These are phyloP conservation scores for Oithona nana DNA, from an alignment of 2,888 invertebrate genomes.

Conservation along the genomic window DNA sequence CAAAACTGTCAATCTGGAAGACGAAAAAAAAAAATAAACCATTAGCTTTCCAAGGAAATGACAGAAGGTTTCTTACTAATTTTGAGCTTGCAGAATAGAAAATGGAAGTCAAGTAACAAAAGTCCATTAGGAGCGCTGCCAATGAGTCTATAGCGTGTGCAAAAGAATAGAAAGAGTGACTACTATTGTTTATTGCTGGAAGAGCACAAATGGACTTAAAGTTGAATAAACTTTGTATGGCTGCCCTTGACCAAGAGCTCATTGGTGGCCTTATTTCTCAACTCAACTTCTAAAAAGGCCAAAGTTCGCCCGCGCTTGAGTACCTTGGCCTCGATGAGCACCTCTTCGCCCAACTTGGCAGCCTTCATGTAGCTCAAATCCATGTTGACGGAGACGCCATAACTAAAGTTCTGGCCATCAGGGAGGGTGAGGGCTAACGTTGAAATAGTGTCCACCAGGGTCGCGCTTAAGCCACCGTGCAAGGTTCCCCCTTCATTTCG, in stretches of 20 bases:
- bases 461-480: constrained; percentile 68
- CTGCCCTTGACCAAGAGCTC: constrained; percentile 54
- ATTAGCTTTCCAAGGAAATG: too few species aligned
- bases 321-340: constrained; percentile 57
- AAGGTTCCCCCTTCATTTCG: too few species aligned
- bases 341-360: constrained; percentile 53
- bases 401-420: constrained; percentile 21
- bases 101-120: too few species aligned
- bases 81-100: too few species aligned
- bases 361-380: constrained; percentile 47
- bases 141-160: too few species aligned
- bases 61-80: too few species aligned
- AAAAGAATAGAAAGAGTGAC: too few species aligned
- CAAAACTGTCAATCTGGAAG: too few species aligned
- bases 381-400: background rate
- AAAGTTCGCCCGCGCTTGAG: constrained; percentile 52
- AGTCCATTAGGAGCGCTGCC: too few species aligned
- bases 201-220: too few species aligned
- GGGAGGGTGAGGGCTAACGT: constrained; percentile 51
- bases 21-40: too few species aligned
- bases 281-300: constrained; percentile 59
- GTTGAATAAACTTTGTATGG: constrained; percentile 60
- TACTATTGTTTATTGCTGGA: too few species aligned
- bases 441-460: constrained; percentile 54
- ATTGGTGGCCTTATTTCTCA: constrained; percentile 52